Conservation (phyloP, 2,113 vertebrate genomes). For the Sander vitreus region DNA sequence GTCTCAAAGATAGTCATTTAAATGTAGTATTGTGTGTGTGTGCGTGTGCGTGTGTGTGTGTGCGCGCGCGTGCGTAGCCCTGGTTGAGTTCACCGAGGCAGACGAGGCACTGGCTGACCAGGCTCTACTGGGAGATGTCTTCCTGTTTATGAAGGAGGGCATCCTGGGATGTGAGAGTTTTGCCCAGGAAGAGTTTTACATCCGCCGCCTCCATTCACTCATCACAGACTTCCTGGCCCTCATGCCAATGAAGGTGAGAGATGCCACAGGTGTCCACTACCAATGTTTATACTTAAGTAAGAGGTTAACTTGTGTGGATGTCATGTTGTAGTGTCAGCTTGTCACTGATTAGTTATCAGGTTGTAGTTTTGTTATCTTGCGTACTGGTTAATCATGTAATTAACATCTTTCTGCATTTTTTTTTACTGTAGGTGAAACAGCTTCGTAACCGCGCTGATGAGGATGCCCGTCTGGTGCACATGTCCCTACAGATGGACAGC, state of each 20-base stretch:
- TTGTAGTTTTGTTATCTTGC: background rate
- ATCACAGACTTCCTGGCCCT: conserved; percentile 96
- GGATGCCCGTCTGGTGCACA: conserved; percentile 95
- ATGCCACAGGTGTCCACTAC: background rate
- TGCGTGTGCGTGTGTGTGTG: background rate
- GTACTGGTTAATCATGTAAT: background rate
- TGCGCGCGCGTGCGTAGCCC: conserved; percentile 76
- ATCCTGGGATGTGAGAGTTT: conserved; percentile 92
- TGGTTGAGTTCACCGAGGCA: conserved; percentile 96
- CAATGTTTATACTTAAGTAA: background rate
- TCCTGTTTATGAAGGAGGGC: conserved; percentile 94
- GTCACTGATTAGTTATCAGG: background rate
- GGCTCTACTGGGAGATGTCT: conserved; percentile 91
- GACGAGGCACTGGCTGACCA: conserved; percentile 95
- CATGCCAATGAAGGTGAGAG: conserved; percentile 98
- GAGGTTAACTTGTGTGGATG: background rate
- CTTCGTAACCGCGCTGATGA: conserved; percentile 97
- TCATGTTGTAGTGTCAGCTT: background rate
- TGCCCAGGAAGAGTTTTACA: conserved; percentile 94
- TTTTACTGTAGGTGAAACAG: conserved; percentile 91
- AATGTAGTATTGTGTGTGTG: background rate
- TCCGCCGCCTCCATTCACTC: conserved; percentile 93
- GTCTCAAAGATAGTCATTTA: background rate
- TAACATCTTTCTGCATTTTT: background rate
- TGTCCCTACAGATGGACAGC: conserved; percentile 96